phyloP scores from a whole-genome alignment of 1,140 invertebrate genomes.

The Temnothorax curvispinosus region DNA sequence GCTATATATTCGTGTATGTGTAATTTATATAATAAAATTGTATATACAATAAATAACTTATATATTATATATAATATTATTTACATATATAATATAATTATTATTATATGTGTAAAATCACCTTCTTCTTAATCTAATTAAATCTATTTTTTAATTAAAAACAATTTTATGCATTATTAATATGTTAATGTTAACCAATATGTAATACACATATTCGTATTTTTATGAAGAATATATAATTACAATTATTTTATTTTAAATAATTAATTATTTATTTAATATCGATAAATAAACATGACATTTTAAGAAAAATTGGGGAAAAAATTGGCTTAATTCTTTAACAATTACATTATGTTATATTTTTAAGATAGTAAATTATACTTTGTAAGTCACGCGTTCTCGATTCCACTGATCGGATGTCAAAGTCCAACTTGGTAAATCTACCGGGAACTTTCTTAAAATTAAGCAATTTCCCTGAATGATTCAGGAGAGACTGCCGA shows the following conservation, averaged over 20 bases:
- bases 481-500: conserved; percentile 65
- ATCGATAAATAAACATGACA: background rate
- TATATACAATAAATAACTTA: no score
- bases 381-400: conserved; percentile 13
- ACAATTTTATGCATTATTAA: no score
- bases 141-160: no score
- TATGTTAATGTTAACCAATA: background rate
- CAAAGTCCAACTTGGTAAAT: conserved; percentile 62
- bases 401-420: conserved; percentile 43
- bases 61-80: no score
- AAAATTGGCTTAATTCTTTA: background rate
- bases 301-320: background rate
- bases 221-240: background rate
- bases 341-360: conserved; percentile 19
- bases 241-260: background rate
- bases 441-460: conserved; percentile 70
- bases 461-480: conserved; percentile 68
- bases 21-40: no score
- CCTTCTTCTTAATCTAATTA: no score
- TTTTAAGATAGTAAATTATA: conserved; percentile 31
- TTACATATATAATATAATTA: no score
- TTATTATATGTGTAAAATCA: no score
- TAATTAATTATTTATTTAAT: background rate
- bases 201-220: background rate
- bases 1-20: no score